Evolutionary conservation across 2,888 invertebrate species (phyloP).

Genomic region (Odontocerum albicorne): DNA sequence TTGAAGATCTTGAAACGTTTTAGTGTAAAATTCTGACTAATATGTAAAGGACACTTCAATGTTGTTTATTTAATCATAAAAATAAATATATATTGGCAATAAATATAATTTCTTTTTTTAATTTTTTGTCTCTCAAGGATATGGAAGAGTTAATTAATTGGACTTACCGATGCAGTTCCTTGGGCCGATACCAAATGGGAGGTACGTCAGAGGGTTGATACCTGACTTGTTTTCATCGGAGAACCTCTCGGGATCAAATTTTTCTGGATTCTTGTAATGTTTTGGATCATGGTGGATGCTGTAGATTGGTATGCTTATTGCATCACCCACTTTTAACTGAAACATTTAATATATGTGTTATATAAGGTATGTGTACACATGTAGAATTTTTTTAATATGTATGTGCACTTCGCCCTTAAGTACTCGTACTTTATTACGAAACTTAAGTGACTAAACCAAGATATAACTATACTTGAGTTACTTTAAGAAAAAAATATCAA

Average conservation of each 20-base stretch:
- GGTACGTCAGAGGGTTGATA: slow-evolving; percentile 51
- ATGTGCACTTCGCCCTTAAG: not conserved
- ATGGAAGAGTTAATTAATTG: no score
- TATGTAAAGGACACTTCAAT: no score
- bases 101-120: no score
- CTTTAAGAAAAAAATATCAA: no score
- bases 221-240: slow-evolving; percentile 49
- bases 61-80: no score
- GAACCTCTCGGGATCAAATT: slow-evolving; percentile 63
- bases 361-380: not conserved
- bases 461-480: no score
- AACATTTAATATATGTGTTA: not conserved
- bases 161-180: slow-evolving; percentile 58
- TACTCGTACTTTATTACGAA: no score
- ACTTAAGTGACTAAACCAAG: no score
- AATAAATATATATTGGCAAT: no score
- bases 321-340: slow-evolving; percentile 8
- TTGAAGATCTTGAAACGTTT: no score
- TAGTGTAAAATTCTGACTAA: no score
- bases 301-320: slow-evolving; percentile 43
- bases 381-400: not conserved
- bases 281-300: slow-evolving; percentile 54
- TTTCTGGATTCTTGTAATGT: slow-evolving; percentile 59
- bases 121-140: no score
- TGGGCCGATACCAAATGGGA: slow-evolving; percentile 53